Evolutionary conservation across 1,140 invertebrate genomes (phyloP).

Genomic region (Panulirus ornatus): DNA sequence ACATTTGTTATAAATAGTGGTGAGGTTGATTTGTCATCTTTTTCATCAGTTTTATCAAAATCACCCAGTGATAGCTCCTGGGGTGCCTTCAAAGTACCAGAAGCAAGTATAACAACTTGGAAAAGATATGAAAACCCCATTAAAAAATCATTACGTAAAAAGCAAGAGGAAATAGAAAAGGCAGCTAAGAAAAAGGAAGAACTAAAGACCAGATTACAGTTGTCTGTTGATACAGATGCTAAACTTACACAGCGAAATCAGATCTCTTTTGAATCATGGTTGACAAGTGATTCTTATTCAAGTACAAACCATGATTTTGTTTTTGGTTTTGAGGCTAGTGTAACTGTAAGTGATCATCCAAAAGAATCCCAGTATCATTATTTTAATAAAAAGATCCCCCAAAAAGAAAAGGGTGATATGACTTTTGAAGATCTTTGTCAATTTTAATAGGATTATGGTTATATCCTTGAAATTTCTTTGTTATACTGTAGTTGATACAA

Average conservation of each 20-base stretch:
- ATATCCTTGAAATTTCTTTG: too few relatives aligned
- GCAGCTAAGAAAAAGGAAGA: not conserved
- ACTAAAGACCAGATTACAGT: constrained; percentile 8
- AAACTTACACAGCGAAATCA: constrained; percentile 2
- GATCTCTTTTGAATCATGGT: constrained; percentile 51
- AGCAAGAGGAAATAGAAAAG: constrained; percentile 30
- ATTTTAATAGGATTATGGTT: constrained; percentile 10
- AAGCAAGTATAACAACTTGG: not conserved
- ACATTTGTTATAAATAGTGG: too few relatives aligned
- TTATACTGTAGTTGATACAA: too few relatives aligned
- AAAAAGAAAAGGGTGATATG: constrained; percentile 50
- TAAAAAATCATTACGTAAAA: constrained; percentile 2
- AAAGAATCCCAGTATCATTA: not conserved
- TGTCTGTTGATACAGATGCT: constrained; percentile 4
- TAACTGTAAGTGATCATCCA: not conserved
- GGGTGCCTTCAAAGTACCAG: constrained; percentile 35
- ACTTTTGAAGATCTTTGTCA: constrained; percentile 63
- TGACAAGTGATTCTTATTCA: constrained; percentile 29
- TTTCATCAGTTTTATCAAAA: not conserved
- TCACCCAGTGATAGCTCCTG: not conserved
- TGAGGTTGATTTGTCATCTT: not conserved
- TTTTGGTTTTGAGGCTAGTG: constrained; percentile 50
- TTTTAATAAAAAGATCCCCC: constrained; percentile 41
- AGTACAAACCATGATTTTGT: constrained; percentile 36
- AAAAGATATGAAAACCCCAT: not conserved